Conservation (phyloP, 2,113 vertebrate genomes). For the Psettodes erumei region DNA sequence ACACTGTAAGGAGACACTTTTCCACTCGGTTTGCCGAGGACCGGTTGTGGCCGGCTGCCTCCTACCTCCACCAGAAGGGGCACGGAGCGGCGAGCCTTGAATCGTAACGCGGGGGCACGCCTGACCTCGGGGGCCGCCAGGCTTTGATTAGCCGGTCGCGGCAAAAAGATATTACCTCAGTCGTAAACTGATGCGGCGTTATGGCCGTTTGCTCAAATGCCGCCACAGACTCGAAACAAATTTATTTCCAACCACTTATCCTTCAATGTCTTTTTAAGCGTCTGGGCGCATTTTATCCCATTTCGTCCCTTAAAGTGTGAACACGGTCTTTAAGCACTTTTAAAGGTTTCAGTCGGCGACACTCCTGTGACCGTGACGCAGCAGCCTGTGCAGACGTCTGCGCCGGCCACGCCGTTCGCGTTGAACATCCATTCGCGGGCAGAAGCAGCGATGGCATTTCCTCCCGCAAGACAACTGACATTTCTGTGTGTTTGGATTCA, state of each 20-base stretch:
- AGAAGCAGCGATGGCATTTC: conserved; percentile 52
- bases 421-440: conserved; percentile 26
- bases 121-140: conserved; percentile 37
- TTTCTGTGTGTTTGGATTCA: conserved; percentile 66
- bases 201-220: conserved; percentile 14
- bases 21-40: conserved; percentile 60
- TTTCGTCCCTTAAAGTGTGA: too few species aligned
- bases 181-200: neutral
- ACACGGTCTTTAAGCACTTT: neutral
- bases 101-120: conserved; percentile 16
- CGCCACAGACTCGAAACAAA: neutral
- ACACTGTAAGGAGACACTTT: conserved; percentile 67
- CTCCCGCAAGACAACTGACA: conserved; percentile 62
- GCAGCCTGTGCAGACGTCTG: conserved; percentile 14
- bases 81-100: conserved; percentile 27
- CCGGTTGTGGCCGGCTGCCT: conserved; percentile 50
- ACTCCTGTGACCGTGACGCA: conserved; percentile 41
- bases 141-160: conserved; percentile 45
- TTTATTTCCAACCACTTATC: conserved; percentile 2
- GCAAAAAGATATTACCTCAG: conserved; percentile 32
- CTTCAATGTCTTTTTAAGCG: conserved; percentile 1
- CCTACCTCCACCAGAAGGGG: conserved; percentile 23
- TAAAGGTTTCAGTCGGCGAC: conserved; percentile 1
- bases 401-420: conserved; percentile 15
- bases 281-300: too few species aligned